A percentile compares a stretch with the other conserved stretches of the same genome.
phyloP scores from a whole-genome alignment of 2,113 vertebrate genomes.

The Noturus placidus region DNA sequence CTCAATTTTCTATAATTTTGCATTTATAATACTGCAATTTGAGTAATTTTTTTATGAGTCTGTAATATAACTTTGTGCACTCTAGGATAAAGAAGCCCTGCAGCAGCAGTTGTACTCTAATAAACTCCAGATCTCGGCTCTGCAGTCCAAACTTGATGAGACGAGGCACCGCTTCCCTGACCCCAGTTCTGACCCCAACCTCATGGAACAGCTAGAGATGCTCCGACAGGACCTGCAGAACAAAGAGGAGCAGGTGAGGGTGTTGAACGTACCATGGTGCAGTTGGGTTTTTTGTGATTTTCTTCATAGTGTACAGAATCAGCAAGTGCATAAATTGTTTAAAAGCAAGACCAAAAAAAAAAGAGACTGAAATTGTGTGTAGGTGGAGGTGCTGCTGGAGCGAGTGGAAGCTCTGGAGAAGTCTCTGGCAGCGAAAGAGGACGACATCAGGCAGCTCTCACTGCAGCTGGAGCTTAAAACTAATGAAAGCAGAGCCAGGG shows the following conservation, averaged over 20 bases:
- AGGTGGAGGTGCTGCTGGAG: slow-evolving; percentile 76
- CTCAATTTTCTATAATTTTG: background rate
- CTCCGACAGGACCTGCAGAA: slow-evolving; percentile 70
- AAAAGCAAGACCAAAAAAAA: background rate
- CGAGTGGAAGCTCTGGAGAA: slow-evolving; percentile 78
- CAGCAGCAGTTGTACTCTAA: slow-evolving; percentile 82
- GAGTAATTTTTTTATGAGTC: background rate
- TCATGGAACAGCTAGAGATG: slow-evolving; percentile 72
- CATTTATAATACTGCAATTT: background rate
- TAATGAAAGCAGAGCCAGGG: slow-evolving; percentile 58
- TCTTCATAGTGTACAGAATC: background rate
- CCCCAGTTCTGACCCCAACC: slow-evolving; percentile 54
- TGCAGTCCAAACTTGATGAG: slow-evolving; percentile 84
- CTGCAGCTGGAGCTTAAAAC: slow-evolving; percentile 76
- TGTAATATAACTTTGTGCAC: background rate
- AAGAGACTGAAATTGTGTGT: slow-evolving; percentile 5
- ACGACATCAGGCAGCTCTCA: slow-evolving; percentile 77
- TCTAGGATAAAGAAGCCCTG: slow-evolving; percentile 84
- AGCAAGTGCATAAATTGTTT: background rate
- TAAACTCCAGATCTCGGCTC: slow-evolving; percentile 81
- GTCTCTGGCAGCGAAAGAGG: slow-evolving; percentile 72
- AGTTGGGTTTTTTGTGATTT: background rate
- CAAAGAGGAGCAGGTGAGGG: slow-evolving; percentile 78
- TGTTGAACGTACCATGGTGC: background rate
- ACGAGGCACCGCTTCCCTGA: slow-evolving; percentile 71